Base-by-base conservation (phyloP, 2,888 invertebrate genomes). In the Chymomyza procnemis region DNA sequence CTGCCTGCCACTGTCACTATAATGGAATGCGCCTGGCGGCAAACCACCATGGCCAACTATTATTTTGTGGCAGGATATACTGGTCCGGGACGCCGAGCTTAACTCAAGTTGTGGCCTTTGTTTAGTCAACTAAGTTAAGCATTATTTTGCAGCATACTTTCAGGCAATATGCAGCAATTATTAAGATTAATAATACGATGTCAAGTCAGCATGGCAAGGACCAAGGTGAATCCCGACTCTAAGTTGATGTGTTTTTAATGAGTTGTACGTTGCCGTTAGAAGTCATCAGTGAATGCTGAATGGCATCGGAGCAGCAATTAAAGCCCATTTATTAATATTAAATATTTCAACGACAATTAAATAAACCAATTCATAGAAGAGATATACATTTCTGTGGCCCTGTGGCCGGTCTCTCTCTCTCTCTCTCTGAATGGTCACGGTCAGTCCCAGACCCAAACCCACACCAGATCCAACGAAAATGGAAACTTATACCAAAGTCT, bases 321-420 rank as follows among this genome's bases (percentile, higher is more conserved):
- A 87, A 80, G 83, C 58, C 74, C 88, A 85, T 83, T 77, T 85
- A 84, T 85, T 87, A 87, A 87, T 85, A 83, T 82, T 87, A 84
- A 84, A 84, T 87, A 85, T 87, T 84, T 87, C 74, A 80, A 70
- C 75, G 75, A 79, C 77, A 85, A 76, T 85, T 85, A 87, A 83
- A 83, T 79, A 71, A 74, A 74, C 78, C 85, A 76, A 77, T 79
- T 81, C 73, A 67, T 63, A 68, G 83, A 71, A 68, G 71, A 62
- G 63, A 81, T 85, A 62, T 79, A 80, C 64, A 78, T 69, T 72
- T 63, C 56, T 72, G 65, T 67, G 74, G 60, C 69, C 67, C 65
- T 1, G 61, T 66, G 66, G 64, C 59, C 64, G 63, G 9, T 41
- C 41, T 21, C 30, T 8, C 54, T 52, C 64, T 56, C 64, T 60